Conservation (phyloP, 2,888 invertebrate genomes). For the Timema cristinae region DNA sequence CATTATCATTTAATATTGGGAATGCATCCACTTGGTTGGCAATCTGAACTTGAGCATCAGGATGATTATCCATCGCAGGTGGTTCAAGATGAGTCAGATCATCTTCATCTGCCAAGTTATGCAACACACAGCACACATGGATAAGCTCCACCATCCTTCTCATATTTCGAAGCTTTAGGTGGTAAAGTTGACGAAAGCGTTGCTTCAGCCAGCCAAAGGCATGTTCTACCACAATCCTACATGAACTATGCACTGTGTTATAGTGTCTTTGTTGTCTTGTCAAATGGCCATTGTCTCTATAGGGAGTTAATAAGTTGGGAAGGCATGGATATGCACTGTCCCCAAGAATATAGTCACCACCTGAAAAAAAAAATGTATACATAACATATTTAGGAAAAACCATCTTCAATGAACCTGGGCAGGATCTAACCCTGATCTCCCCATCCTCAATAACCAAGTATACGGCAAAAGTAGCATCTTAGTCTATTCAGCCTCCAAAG, state of each 20-base stretch:
- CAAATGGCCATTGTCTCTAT: slow-evolving; percentile 29
- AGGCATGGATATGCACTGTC: slow-evolving; percentile 33
- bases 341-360: slow-evolving; percentile 29
- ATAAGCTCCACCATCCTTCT: not conserved
- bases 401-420: too few species aligned
- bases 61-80: not conserved
- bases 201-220: slow-evolving; percentile 2
- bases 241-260: slow-evolving; percentile 2
- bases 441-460: too few species aligned
- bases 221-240: not conserved
- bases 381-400: too few species aligned
- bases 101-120: slow-evolving; percentile 5
- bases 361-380: not conserved
- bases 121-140: slow-evolving; percentile 4
- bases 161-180: not conserved
- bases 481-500: too few species aligned
- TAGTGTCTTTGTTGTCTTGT: slow-evolving; percentile 24
- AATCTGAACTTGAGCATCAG: not conserved
- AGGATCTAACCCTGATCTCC: too few species aligned
- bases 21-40: not conserved
- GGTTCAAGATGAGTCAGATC: not conserved
- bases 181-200: not conserved
- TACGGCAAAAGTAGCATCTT: too few species aligned
- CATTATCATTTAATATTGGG: not conserved
- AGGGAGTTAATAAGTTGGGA: slow-evolving; percentile 30